Evolutionary conservation across 2,888 invertebrate species (phyloP).

Genomic region (Syrista parreyssii): DNA sequence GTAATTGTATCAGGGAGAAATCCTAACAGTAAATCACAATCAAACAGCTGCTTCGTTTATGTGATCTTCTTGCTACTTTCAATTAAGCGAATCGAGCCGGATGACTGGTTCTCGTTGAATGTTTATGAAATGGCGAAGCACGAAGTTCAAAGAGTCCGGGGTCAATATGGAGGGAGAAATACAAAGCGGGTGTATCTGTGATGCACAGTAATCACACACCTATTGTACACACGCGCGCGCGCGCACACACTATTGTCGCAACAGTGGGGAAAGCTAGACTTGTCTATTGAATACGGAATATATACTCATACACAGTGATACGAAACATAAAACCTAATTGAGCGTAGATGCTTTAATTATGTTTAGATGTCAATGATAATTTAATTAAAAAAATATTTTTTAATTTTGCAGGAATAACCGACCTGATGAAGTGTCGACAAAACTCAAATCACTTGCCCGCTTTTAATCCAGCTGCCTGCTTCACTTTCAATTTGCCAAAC

Average conservation of each 20-base stretch:
- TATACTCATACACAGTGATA: background rate
- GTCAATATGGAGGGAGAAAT: slow-evolving; percentile 5
- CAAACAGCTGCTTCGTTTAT: background rate
- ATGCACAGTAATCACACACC: background rate
- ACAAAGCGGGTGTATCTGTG: background rate
- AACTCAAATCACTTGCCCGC: slow-evolving; percentile 58
- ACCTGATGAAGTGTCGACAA: slow-evolving; percentile 47
- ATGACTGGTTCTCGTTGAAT: background rate
- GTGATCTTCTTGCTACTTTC: background rate
- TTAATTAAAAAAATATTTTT: background rate
- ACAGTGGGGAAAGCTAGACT: background rate
- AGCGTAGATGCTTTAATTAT: background rate
- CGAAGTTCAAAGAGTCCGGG: slow-evolving; percentile 23
- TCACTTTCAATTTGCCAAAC: slow-evolving; percentile 81
- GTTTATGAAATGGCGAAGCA: background rate
- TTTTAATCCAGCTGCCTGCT: slow-evolving; percentile 76
- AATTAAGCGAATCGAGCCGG: background rate
- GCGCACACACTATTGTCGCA: too few relatives aligned
- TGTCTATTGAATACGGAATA: background rate
- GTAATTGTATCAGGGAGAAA: background rate
- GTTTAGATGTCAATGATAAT: background rate
- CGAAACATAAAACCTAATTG: background rate
- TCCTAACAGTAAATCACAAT: background rate
- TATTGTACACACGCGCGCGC: too few relatives aligned
- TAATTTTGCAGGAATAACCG: slow-evolving; percentile 4